phyloP scores from a whole-genome alignment of 1,140 invertebrate genomes.

The Drosophila sucinea region DNA sequence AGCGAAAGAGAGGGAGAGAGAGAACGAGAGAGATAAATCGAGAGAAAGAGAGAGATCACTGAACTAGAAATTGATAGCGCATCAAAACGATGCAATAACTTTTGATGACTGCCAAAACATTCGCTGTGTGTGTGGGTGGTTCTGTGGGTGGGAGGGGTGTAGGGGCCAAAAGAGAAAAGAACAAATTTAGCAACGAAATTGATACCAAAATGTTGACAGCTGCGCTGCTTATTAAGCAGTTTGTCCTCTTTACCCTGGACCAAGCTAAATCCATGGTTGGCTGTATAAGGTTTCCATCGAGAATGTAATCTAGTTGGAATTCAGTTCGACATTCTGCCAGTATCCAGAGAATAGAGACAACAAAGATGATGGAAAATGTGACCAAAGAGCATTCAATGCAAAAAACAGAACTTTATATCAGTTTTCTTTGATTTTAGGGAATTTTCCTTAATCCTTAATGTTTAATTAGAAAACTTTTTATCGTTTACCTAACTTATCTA shows the following conservation, averaged over 20 bases:
- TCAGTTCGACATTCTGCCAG: neutral
- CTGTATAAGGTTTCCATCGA: neutral
- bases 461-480: no score
- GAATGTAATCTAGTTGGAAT: slow-evolving; percentile 5
- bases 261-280: neutral
- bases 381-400: no score
- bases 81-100: slow-evolving; percentile 51
- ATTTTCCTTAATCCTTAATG: no score
- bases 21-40: neutral
- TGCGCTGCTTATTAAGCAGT: slow-evolving; percentile 76
- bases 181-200: slow-evolving; percentile 26
- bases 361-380: neutral
- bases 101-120: slow-evolving; percentile 57
- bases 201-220: slow-evolving; percentile 63
- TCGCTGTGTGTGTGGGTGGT: slow-evolving; percentile 8
- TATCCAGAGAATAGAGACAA: neutral
- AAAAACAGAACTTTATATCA: no score
- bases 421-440: no score
- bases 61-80: slow-evolving; percentile 75
- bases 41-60: slow-evolving; percentile 53
- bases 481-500: no score
- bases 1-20: neutral
- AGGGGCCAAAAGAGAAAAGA: slow-evolving; percentile 16
- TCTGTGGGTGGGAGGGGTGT: slow-evolving; percentile 7
- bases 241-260: slow-evolving; percentile 34